Percentiles rank a stretch among this genome's conserved stretches.
Conservation (phyloP, 2,113 vertebrate genomes). For the Phocoena sinus region DNA sequence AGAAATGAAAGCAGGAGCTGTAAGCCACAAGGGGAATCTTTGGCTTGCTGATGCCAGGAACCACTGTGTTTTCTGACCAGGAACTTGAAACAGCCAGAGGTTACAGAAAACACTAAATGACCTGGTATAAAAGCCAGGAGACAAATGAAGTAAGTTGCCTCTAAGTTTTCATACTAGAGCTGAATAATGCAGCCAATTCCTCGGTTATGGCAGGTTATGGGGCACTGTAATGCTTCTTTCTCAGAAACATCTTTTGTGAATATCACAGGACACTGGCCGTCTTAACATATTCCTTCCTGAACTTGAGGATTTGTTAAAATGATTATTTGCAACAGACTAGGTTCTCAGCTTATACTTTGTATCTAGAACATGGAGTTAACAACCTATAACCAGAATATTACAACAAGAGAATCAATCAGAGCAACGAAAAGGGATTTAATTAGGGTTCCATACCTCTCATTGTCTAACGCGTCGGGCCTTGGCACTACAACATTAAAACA, state of each 20-base stretch:
- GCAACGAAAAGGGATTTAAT: slow-evolving; percentile 68
- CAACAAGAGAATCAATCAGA: slow-evolving; percentile 54
- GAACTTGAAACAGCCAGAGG: slow-evolving; percentile 36
- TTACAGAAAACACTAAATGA: slow-evolving; percentile 53
- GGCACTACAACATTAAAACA: slow-evolving; percentile 84
- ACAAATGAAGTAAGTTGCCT: slow-evolving; percentile 9
- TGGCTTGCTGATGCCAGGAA: slow-evolving; percentile 40
- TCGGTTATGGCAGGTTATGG: neutral
- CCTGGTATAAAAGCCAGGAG: slow-evolving; percentile 27
- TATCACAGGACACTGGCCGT: neutral
- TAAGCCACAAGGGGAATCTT: slow-evolving; percentile 44
- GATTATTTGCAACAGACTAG: neutral
- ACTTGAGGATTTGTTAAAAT: slow-evolving; percentile 32
- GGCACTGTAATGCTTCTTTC: neutral
- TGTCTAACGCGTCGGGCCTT: slow-evolving; percentile 87
- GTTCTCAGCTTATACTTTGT: neutral
- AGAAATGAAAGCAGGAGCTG: slow-evolving; percentile 20
- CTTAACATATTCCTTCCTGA: neutral
- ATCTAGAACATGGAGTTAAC: slow-evolving; percentile 28
- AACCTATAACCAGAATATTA: slow-evolving; percentile 36
- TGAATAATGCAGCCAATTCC: neutral
- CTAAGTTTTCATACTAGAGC: neutral
- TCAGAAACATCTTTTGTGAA: neutral
- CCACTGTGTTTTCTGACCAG: slow-evolving; percentile 57
- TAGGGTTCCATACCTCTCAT: slow-evolving; percentile 89